Percentiles rank a stretch among this genome's conserved stretches.
Conservation (phyloP, 2,888 invertebrate species). For the Pandemis corylana region DNA sequence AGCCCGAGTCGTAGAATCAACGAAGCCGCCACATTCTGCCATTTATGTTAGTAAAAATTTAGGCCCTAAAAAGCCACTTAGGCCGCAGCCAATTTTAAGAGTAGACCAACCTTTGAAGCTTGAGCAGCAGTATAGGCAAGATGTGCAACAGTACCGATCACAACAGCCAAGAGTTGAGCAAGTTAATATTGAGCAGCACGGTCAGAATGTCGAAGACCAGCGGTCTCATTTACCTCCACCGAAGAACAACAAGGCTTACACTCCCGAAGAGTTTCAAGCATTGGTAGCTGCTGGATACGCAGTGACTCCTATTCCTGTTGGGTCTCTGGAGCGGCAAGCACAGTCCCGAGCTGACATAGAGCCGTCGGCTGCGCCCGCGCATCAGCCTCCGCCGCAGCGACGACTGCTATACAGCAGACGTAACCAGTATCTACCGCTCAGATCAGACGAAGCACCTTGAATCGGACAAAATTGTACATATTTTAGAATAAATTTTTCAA, state of each 20-base stretch:
- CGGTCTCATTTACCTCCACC: slow-evolving; percentile 78
- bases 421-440: slow-evolving; percentile 75
- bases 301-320: slow-evolving; percentile 80
- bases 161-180: slow-evolving; percentile 53
- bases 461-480: slow-evolving; percentile 66
- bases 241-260: slow-evolving; percentile 80
- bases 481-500: slow-evolving; percentile 64
- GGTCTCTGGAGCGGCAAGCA: slow-evolving; percentile 64
- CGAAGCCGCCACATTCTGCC: slow-evolving; percentile 74
- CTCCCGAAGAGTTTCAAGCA: slow-evolving; percentile 80
- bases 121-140: slow-evolving; percentile 45
- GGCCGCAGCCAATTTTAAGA: slow-evolving; percentile 58
- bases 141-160: slow-evolving; percentile 41
- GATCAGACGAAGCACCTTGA: slow-evolving; percentile 79
- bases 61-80: slow-evolving; percentile 64
- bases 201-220: slow-evolving; percentile 70
- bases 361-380: slow-evolving; percentile 55
- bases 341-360: slow-evolving; percentile 73
- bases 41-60: slow-evolving; percentile 78
- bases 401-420: slow-evolving; percentile 65
- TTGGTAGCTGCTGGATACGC: slow-evolving; percentile 80
- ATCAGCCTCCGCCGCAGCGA: slow-evolving; percentile 51
- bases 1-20: slow-evolving; percentile 59
- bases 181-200: slow-evolving; percentile 45
- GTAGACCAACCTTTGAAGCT: slow-evolving; percentile 52